phyloP scores from a whole-genome alignment of 1,140 invertebrate species.

The Drosophila truncata region DNA sequence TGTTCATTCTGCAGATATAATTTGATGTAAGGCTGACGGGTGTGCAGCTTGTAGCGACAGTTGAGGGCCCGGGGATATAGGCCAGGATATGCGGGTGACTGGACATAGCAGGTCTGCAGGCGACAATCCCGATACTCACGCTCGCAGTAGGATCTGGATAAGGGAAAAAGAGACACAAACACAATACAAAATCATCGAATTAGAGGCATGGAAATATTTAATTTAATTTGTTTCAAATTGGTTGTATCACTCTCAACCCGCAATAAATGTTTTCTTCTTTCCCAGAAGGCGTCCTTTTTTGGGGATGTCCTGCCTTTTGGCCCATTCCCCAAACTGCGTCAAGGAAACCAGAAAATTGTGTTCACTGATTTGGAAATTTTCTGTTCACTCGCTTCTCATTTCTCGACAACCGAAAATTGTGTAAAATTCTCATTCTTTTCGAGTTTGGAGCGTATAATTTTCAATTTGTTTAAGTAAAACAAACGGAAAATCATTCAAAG shows the following conservation, averaged over 20 bases:
- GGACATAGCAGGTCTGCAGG: constrained; percentile 96
- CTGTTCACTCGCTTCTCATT: constrained; percentile 9
- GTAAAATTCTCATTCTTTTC: constrained; percentile 37
- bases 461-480: constrained; percentile 82
- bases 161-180: neutral
- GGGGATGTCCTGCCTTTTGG: no score
- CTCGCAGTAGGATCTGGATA: constrained; percentile 93
- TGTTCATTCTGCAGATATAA: constrained; percentile 96
- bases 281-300: constrained; percentile 54
- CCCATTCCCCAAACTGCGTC: constrained; percentile 39
- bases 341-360: constrained; percentile 83
- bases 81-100: constrained; percentile 96
- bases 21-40: constrained; percentile 94
- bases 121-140: constrained; percentile 93
- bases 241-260: constrained; percentile 14
- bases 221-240: constrained; percentile 75
- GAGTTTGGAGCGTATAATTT: constrained; percentile 72
- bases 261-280: constrained; percentile 52
- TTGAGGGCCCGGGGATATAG: constrained; percentile 95
- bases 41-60: constrained; percentile 95
- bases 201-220: constrained; percentile 46
- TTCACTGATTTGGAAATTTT: constrained; percentile 78
- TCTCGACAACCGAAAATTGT: constrained; percentile 53
- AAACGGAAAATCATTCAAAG: constrained; percentile 72
- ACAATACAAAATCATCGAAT: constrained; percentile 44